Evolutionary conservation across 92 coral and sea anemone species (phyloP), one percentile per base, ranked within the genome.

Genomic region (Muricea muricata): DNA sequence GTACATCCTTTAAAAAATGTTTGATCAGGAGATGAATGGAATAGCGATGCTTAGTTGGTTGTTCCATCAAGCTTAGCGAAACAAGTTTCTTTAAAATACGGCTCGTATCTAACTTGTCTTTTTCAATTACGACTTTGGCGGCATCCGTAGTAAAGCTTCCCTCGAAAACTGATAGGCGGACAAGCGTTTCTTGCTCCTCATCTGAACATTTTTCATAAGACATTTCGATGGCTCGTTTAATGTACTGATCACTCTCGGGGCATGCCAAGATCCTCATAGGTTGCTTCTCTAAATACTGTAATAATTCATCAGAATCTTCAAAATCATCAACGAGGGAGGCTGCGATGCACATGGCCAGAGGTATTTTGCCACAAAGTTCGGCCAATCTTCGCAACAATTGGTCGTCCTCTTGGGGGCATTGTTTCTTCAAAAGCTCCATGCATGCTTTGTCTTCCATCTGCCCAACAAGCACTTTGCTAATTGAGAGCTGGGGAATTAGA

Each of bases 311-410:
- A 6, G 78, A 30, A 20, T 71, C 25, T 24, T 20, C 26, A 21
- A 40, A 25, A 33, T 42, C 31, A 12, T 71, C 17, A 4, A 71
- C 55, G 6, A 33, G 78, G 23, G 55, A 71, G n/a, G 21, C 54
- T 20, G 34, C 54, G 8, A 71, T 23, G 52, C 56, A 50, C 56
- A 71, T 39, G 23, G 78, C 78, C 40, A 71, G 78, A 4, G 78
- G 78, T 71, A 71, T 32, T 14, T 71, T 26, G 0, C 78, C 78
- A 24, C 78, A 71, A 20, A 71, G 78, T 20, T 71, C 57, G 32
- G 55, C 55, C 78, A 71, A 13, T 4, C 52, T 40, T 46, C 14
- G 24, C 34, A 40, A 20, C 4, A 11, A 23, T 10, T 40, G 1
- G 20, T 37, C 28, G 0, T 71, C 55, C 28, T 39, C 32, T 0